phyloP scores from a whole-genome alignment of 2,113 vertebrate genomes.

The Anhinga rufa region DNA sequence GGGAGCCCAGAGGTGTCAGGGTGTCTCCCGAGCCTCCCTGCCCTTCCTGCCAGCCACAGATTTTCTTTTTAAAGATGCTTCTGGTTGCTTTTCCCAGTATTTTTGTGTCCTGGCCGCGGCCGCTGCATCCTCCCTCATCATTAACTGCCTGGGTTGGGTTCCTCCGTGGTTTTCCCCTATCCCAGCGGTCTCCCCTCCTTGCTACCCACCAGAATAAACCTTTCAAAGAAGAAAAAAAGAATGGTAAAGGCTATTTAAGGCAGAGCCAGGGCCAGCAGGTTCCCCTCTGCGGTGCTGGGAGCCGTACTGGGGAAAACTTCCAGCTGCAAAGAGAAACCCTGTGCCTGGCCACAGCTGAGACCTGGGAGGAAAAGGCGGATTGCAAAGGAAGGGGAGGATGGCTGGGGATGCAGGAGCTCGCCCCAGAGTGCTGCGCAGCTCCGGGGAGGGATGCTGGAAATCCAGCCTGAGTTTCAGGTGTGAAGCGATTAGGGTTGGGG shows the following conservation, averaged over 20 bases:
- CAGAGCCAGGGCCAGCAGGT: background rate
- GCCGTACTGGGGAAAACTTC: background rate
- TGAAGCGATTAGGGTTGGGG: background rate
- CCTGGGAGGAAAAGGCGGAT: background rate
- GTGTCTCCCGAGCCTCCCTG: background rate
- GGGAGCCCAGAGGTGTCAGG: background rate
- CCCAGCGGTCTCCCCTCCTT: background rate
- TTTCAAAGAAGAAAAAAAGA: background rate
- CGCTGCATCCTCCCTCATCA: background rate
- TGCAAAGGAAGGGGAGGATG: background rate
- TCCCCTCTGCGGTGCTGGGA: background rate
- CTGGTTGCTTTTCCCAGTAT: background rate
- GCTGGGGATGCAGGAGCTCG: fast-evolving
- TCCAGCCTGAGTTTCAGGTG: background rate
- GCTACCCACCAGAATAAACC: background rate
- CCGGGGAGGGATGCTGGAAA: background rate
- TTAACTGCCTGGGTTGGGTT: background rate
- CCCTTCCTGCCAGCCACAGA: background rate
- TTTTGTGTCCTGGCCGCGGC: background rate
- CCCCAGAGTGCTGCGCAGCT: background rate
- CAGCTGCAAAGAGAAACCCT: background rate
- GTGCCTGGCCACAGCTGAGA: fast-evolving
- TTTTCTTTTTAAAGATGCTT: background rate
- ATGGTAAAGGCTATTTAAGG: background rate
- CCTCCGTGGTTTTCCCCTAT: background rate